phyloP scores from a whole-genome alignment of 2,797 vertebrate genomes.

The Girardinus metallicus region DNA sequence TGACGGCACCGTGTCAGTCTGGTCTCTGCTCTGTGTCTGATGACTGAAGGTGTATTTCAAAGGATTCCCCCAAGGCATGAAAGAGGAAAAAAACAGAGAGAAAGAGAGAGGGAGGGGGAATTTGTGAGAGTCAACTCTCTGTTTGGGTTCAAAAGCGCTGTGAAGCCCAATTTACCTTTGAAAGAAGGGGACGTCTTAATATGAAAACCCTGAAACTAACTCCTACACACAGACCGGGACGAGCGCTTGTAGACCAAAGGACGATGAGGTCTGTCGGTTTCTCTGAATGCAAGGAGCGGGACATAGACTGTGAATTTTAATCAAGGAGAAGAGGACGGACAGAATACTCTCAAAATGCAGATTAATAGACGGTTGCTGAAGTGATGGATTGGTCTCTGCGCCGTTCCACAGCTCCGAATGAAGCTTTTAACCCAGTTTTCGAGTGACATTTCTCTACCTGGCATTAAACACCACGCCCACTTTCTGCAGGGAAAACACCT shows the following conservation, averaged over 20 bases:
- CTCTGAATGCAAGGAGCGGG: conserved; percentile 38
- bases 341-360: conserved; percentile 55
- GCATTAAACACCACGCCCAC: background rate
- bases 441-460: conserved; percentile 1
- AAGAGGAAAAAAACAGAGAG: conserved; percentile 22
- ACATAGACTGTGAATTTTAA: conserved; percentile 58
- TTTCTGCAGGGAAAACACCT: conserved; percentile 13
- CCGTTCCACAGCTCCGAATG: conserved; percentile 24
- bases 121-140: conserved; percentile 40
- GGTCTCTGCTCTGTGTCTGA: conserved; percentile 29
- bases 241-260: conserved; percentile 59
- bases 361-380: conserved; percentile 32
- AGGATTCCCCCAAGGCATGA: conserved; percentile 43
- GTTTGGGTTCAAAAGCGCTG: conserved; percentile 63
- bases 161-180: conserved; percentile 71
- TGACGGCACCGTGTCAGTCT: conserved; percentile 15
- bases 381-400: conserved; percentile 12
- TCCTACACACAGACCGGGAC: conserved; percentile 38
- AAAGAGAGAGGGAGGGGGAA: background rate
- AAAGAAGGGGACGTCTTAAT: conserved; percentile 56
- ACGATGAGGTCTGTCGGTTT: conserved; percentile 26
- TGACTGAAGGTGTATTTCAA: conserved; percentile 61
- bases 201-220: conserved; percentile 53
- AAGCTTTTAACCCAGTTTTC: conserved; percentile 6
- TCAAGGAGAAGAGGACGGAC: conserved; percentile 50